Percentiles rank a stretch among this genome's conserved stretches.
Evolutionary conservation across 1,140 invertebrate species (phyloP).

Genomic region (Drepana arcuata): DNA sequence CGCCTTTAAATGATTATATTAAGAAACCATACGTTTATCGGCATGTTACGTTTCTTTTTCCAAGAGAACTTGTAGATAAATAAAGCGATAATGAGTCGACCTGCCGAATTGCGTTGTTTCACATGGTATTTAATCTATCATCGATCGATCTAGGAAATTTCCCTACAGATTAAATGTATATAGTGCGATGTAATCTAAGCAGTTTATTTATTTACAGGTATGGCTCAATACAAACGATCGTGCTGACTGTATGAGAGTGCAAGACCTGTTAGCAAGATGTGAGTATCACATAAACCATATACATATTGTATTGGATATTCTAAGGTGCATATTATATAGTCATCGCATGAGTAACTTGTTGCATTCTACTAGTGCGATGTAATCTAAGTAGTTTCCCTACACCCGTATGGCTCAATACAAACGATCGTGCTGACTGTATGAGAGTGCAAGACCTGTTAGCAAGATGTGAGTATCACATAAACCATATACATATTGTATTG

Average conservation of each 20-base stretch:
- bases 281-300: too few relatives aligned
- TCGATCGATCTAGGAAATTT: neutral
- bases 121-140: constrained; percentile 1
- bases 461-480: constrained; percentile 55
- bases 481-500: too few relatives aligned
- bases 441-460: constrained; percentile 28
- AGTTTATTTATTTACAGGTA: constrained; percentile 32
- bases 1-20: constrained; percentile 40
- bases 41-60: constrained; percentile 23
- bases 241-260: constrained; percentile 33
- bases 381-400: constrained; percentile 1
- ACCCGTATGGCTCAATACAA: constrained; percentile 47
- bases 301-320: too few relatives aligned
- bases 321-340: too few relatives aligned
- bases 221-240: constrained; percentile 42
- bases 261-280: constrained; percentile 39
- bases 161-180: neutral
- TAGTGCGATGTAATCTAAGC: neutral
- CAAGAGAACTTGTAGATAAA: constrained; percentile 32
- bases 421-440: constrained; percentile 39
- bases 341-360: too few relatives aligned
- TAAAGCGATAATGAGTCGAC: constrained; percentile 15
- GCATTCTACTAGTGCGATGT: neutral
- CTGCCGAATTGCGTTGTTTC: constrained; percentile 3
- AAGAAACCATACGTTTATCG: constrained; percentile 42